Percentiles rank a stretch among this genome's conserved stretches.
Evolutionary conservation across 1,140 invertebrate genomes (phyloP).

Genomic region (Lethrus apterus): DNA sequence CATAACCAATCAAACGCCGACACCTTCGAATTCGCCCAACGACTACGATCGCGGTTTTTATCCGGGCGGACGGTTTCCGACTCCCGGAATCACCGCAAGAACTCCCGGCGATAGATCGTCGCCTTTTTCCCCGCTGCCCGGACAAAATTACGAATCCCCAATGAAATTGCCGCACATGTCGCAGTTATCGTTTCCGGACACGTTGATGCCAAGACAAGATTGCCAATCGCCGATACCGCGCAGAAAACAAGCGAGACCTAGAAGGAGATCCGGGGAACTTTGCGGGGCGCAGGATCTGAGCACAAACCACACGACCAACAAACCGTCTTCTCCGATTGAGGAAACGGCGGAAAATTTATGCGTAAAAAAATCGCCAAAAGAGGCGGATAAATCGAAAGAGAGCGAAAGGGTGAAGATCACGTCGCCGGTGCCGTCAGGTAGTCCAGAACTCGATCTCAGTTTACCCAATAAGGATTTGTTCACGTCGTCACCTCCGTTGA

Average conservation of each 20-base stretch:
- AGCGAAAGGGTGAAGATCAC: slow-evolving; percentile 24
- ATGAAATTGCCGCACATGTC: slow-evolving; percentile 46
- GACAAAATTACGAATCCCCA: slow-evolving; percentile 27
- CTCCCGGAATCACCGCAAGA: slow-evolving; percentile 25
- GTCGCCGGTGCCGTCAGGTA: slow-evolving; percentile 39
- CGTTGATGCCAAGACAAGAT: slow-evolving; percentile 25
- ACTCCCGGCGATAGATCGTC: slow-evolving; percentile 22
- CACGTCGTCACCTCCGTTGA: slow-evolving; percentile 46
- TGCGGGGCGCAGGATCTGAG: slow-evolving; percentile 54
- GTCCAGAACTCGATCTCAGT: slow-evolving; percentile 44
- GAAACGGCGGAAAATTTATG: slow-evolving; percentile 44
- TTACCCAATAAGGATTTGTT: slow-evolving; percentile 36
- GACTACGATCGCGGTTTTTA: slow-evolving; percentile 43
- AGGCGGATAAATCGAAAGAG: slow-evolving; percentile 20
- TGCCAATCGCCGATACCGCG: slow-evolving; percentile 67
- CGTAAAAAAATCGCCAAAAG: slow-evolving; percentile 39
- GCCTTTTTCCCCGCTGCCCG: slow-evolving; percentile 27
- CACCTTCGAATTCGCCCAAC: slow-evolving; percentile 51
- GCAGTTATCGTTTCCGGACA: slow-evolving; percentile 45
- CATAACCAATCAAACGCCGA: slow-evolving; percentile 43
- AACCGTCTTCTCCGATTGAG: slow-evolving; percentile 30
- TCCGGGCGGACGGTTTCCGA: slow-evolving; percentile 24
- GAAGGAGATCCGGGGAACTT: slow-evolving; percentile 69
- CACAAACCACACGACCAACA: slow-evolving; percentile 40
- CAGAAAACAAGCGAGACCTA: slow-evolving; percentile 71